Evolutionary conservation across 2,888 invertebrate species (phyloP), one percentile per base, ranked within the genome.

Genomic region (Lasioglossum figueresi): DNA sequence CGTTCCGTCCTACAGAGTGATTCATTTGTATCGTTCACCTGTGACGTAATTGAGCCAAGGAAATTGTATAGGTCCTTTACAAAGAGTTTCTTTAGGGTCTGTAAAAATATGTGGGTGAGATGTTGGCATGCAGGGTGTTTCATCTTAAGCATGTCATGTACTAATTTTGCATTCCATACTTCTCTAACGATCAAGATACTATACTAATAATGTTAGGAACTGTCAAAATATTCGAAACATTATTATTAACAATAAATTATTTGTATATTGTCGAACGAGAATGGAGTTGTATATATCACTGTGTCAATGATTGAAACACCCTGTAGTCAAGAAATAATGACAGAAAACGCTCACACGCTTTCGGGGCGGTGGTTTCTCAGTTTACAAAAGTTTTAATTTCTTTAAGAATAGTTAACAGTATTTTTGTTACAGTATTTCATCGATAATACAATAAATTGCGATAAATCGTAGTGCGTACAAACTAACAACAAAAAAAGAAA

Each of bases 341-440:
- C 40, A 59, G 34, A 73, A 70, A 85, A 88, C 27, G 31, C 63
- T 78, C 63, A 76, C 77, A 5, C 72, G 23, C 66, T 31, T 16
- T 16, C 59, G 31, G 56, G 56, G 14, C 66, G 37, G 27, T 76
- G 83, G 76, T 45, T 40, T 92, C 81, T 94, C 94, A 93, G 94
- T 94, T 94, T 94, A 94, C 94, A 94, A 94, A 94, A 94, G 94
- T 94, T 94, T 94, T 94, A 93, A 94, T 94, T 93, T 94, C 92
- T 93, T 94, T 94, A 94, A 94, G 94, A 94, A 94, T 94, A 94
- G 93, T 94, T 94, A 94, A 94, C 94, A 94, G 94, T 95, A 94
- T 93, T 93, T 94, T 94, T 94, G 93, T 94, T 94, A 94, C 94
- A 94, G 92, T 94, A 93, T 93, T 92, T 94, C 93, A 93, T 93